A percentile compares a stretch with the other conserved stretches of the same genome.
Conservation (phyloP, 2,113 vertebrate genomes). For the Gymnorhina tibicen region DNA sequence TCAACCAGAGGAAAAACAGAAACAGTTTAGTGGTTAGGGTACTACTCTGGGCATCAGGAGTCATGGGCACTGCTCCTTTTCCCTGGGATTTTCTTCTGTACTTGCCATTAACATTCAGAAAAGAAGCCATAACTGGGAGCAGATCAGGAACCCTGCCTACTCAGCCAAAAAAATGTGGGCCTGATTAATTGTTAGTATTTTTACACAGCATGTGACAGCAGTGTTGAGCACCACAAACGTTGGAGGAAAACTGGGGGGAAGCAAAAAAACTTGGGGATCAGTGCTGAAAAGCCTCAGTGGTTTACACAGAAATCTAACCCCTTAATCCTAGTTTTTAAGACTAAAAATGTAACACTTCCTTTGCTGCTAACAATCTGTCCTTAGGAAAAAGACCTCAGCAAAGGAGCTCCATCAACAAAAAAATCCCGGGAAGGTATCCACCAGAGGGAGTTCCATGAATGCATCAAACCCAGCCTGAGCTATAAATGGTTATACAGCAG, state of each 20-base stretch:
- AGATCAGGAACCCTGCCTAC: not conserved
- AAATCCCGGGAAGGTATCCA: not conserved
- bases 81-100: not conserved
- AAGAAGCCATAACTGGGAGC: not conserved
- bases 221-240: not conserved
- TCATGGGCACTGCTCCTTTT: not conserved
- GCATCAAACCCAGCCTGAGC: not conserved
- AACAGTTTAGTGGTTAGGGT: not conserved
- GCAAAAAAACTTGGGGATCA: not conserved
- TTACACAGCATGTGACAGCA: not conserved
- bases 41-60: not conserved
- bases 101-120: not conserved
- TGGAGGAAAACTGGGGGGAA: not conserved
- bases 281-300: not conserved
- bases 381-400: not conserved
- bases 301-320: not conserved
- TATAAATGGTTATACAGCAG: fast-evolving
- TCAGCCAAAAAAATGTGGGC: not conserved
- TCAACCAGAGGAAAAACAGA: not conserved
- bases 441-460: conserved; percentile 53
- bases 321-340: not conserved
- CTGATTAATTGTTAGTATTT: not conserved
- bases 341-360: not conserved
- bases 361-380: fast-evolving
- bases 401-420: not conserved